Evolutionary conservation across 2,113 vertebrate species (phyloP), one percentile per base, ranked within the genome.

Genomic region (Notiomystis cincta): DNA sequence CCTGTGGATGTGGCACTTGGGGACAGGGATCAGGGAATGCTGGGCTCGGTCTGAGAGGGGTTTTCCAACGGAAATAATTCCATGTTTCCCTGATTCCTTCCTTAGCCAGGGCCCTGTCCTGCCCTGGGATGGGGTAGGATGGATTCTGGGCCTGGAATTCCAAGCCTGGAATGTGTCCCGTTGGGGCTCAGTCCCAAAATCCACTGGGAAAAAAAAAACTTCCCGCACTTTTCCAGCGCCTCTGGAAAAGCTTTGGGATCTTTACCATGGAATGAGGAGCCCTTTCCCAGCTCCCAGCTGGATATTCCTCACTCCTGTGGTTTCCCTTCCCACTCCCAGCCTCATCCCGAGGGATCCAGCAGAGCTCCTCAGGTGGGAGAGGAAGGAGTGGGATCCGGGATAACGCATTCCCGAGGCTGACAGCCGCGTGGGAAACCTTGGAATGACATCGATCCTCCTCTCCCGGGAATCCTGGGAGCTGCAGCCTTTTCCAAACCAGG

Each of bases 31-130:
- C 57, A 6, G 73, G 47, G 58, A 62, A 62, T 13, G 13, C 5
- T 0, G 13, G 22, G 5, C 8, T 61, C 3, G 1, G 1, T 7
- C 56, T 2, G 0, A 20, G 45, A 27, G 35, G 35, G 6, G 2
- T 51, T 62, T 78, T n/a, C 75, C 75, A 16, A 11, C 2, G 0
- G 0, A 13, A n/a, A n/a, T 2, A 42, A 64, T 79, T 54, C 47
- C 47, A 5, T 6, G 8, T 42, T 24, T 42, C 37, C 47, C 1
- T 2, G 3, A 14, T 35, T 30, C 25, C 48, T 44, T 44, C 80
- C 65, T 4, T 4, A 15, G 7, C 7, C 37, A 7, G 21, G 13
- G 38, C 23, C 35, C 53, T 30, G 24, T 28, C 40, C 48, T 7
- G 23, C 31, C 13, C 42, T 11, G 24, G 25, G 11, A 2, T 35